phyloP scores from a whole-genome alignment of 2,797 vertebrate species.

The Lycodopsis pacificus region DNA sequence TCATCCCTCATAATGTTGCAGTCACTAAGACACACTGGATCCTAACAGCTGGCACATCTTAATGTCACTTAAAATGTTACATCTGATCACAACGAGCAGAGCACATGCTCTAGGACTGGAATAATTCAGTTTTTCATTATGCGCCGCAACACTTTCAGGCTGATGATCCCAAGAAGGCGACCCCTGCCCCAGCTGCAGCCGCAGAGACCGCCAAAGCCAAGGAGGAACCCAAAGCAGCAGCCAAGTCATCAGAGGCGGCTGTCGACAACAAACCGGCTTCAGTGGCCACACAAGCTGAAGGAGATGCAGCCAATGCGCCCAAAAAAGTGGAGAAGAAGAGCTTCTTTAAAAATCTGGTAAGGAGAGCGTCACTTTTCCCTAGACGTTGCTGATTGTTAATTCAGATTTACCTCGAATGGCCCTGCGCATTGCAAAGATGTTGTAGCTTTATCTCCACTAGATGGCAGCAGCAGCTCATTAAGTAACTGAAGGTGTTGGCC shows the following conservation, averaged over 20 bases:
- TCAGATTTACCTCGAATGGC: background rate
- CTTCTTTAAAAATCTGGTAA: constrained; percentile 94
- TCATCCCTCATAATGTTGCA: constrained; percentile 35
- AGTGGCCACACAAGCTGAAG: constrained; percentile 76
- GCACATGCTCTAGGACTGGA: background rate
- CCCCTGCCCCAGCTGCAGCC: constrained; percentile 55
- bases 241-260: constrained; percentile 67
- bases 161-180: constrained; percentile 75
- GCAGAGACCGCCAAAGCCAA: constrained; percentile 74
- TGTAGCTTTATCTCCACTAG: constrained; percentile 71
- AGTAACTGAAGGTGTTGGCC: background rate
- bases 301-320: constrained; percentile 71
- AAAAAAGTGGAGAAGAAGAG: constrained; percentile 93
- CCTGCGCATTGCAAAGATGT: background rate
- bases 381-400: no score
- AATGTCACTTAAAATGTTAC: constrained; percentile 21
- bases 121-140: constrained; percentile 11
- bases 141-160: constrained; percentile 59
- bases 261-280: constrained; percentile 75
- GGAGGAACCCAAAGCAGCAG: constrained; percentile 80
- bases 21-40: constrained; percentile 34
- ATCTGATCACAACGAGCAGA: constrained; percentile 10
- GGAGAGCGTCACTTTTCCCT: constrained; percentile 18
- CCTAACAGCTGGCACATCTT: constrained; percentile 55
- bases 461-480: constrained; percentile 69